Base-by-base conservation (phyloP, 23 tunicate genomes). In the Phallusia fumigata region DNA sequence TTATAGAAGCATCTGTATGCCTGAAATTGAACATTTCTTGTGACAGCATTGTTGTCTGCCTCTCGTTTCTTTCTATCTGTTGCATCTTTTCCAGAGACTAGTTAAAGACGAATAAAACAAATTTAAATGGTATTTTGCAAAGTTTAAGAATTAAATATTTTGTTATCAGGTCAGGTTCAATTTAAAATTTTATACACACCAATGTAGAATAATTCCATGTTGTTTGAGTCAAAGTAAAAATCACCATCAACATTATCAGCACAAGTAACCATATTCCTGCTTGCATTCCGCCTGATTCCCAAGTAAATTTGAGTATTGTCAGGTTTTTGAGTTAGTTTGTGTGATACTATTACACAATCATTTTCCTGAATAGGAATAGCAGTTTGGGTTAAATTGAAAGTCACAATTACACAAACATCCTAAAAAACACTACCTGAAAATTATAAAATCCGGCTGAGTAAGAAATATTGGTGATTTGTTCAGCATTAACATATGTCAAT, bases 341-440 rank as follows among this genome's bases (percentile, higher is more conserved):
- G 99, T 30, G 26, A 26, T 31, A 91, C 72, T 52, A 91, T 80
- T 28, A 90, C 77, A 72, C 80, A 78, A 73, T 95, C 99, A 51
- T 64, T 53, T 36, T 78, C 77, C 88, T 85, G 76, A 52, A 19
- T 18, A 40, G 47, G 10, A 40, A 40, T 40, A 40, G 47, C 47
- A 40, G 10, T 58, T 6, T 58, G 69, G 28, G 28, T 16, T 6
- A 58, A 58, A 58, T 6, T 13, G 13, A 21, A 40, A 3, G 26
- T 58, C 28, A 51, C 58, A 51, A 15, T 19, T 65, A 69, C 18
- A n/a, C 32, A 19, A 49, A 32, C 34, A 32, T 65, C 64, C 64
- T 28, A 2, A 19, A 64, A 65, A 15, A 36, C 77, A 58, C 44
- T 81, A 18, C 82, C 64, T 16, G 22, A 32, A 95, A 84, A 35